Percentiles rank a stretch among this genome's conserved stretches.
phyloP scores from a whole-genome alignment of 2,888 invertebrate species.

The Harpalus rubripes region DNA sequence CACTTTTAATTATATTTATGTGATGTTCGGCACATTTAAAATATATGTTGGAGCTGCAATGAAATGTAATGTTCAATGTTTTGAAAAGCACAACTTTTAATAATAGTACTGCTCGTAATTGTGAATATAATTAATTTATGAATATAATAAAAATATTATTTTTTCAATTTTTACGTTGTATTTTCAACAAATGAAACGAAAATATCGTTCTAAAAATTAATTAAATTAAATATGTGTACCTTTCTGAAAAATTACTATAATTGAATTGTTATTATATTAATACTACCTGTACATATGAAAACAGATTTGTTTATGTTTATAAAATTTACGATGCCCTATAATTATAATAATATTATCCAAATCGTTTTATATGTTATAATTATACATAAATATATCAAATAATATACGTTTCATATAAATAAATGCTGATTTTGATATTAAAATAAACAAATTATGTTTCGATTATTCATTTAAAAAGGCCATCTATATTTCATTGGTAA shows the following conservation, averaged over 20 bases:
- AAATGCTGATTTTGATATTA: neutral
- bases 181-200: neutral
- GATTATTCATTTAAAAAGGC: neutral
- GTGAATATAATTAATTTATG: neutral
- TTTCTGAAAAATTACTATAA: neutral
- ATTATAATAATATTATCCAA: neutral
- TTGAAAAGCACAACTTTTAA: neutral
- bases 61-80: neutral
- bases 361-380: neutral
- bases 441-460: neutral
- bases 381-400: neutral
- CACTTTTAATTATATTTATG: conserved; percentile 16
- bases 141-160: neutral
- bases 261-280: neutral
- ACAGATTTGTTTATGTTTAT: neutral
- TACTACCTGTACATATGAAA: neutral
- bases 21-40: neutral
- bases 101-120: neutral
- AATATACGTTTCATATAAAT: neutral
- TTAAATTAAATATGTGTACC: neutral
- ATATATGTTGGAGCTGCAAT: neutral
- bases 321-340: neutral
- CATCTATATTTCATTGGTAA: neutral
- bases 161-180: neutral
- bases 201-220: neutral